phyloP scores from a whole-genome alignment of 2,888 invertebrate genomes.

The Agapostemon virescens region DNA sequence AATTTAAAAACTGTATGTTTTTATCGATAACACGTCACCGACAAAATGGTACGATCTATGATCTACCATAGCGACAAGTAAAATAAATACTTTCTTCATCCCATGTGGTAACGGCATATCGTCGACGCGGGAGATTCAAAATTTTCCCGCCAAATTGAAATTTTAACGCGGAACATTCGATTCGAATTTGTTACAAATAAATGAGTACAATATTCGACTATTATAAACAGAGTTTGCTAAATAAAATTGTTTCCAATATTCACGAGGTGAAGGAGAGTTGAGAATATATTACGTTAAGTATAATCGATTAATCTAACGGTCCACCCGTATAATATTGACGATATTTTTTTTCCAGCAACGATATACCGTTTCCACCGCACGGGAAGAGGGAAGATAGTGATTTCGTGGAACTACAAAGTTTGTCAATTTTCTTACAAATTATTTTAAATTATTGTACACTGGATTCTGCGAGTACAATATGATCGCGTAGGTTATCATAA shows the following conservation, averaged over 20 bases:
- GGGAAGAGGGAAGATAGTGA: not conserved
- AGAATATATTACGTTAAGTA: not conserved
- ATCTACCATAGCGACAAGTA: not conserved
- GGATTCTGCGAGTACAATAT: conserved; percentile 95
- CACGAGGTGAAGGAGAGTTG: not conserved
- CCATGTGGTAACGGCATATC: not conserved
- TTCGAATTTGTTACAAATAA: not conserved
- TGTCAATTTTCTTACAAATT: not conserved
- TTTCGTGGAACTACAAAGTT: not conserved
- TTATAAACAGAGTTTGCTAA: not conserved
- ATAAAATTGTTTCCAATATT: not conserved
- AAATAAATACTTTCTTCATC: not conserved
- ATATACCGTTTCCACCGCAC: not conserved
- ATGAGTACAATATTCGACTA: not conserved
- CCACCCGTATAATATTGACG: conserved; percentile 25
- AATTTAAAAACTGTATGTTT: not conserved
- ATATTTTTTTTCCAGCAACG: not conserved
- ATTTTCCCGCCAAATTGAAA: conserved; percentile 37
- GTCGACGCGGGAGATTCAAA: not conserved
- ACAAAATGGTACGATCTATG: not conserved
- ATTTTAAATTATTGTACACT: no score
- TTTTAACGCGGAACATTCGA: not conserved
- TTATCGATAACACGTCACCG: not conserved
- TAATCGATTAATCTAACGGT: conserved; percentile 26
- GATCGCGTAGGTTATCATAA: conserved; percentile 91